A percentile compares a stretch with the other conserved stretches of the same genome.
Conservation (phyloP, 2,888 invertebrate genomes). For the Volucella inanis region DNA sequence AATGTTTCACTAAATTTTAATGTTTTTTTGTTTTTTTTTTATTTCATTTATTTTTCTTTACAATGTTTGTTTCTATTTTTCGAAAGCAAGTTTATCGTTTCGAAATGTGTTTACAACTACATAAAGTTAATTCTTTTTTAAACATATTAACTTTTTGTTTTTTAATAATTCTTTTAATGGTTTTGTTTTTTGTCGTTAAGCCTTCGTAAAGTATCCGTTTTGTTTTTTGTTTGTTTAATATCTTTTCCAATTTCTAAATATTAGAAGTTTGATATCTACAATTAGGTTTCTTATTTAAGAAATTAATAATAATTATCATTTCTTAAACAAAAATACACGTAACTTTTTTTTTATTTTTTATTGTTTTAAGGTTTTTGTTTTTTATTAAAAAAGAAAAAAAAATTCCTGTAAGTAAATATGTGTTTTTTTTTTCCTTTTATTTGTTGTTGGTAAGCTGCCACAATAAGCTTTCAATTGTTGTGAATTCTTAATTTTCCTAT, state of each 20-base stretch:
- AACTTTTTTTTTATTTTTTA: slow-evolving; percentile 75
- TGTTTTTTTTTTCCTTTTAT: slow-evolving; percentile 26
- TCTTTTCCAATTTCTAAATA: slow-evolving; percentile 70
- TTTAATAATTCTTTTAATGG: slow-evolving; percentile 56
- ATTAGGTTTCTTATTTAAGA: slow-evolving; percentile 45
- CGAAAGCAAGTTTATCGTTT: slow-evolving; percentile 32
- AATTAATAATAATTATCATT: slow-evolving; percentile 67
- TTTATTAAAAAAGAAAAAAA: slow-evolving; percentile 55
- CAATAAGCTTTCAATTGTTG: slow-evolving; percentile 73
- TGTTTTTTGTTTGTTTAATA: slow-evolving; percentile 54
- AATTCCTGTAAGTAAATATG: slow-evolving; percentile 46
- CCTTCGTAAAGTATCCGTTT: slow-evolving; percentile 44
- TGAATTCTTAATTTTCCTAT: slow-evolving; percentile 59
- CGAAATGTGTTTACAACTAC: slow-evolving; percentile 54
- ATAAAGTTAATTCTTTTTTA: slow-evolving; percentile 50
- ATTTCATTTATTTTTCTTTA: slow-evolving; percentile 71
- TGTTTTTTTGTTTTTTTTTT: slow-evolving; percentile 67
- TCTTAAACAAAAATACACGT: slow-evolving; percentile 80
- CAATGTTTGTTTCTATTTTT: slow-evolving; percentile 37
- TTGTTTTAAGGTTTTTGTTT: slow-evolving; percentile 18
- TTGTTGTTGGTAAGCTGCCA: slow-evolving; percentile 75
- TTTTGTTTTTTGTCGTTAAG: slow-evolving; percentile 58
- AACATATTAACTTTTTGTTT: slow-evolving; percentile 53
- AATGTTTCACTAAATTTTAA: slow-evolving; percentile 72
- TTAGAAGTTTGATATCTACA: slow-evolving; percentile 73